phyloP scores from a whole-genome alignment of 2,888 invertebrate species.

The Ischnura elegans region DNA sequence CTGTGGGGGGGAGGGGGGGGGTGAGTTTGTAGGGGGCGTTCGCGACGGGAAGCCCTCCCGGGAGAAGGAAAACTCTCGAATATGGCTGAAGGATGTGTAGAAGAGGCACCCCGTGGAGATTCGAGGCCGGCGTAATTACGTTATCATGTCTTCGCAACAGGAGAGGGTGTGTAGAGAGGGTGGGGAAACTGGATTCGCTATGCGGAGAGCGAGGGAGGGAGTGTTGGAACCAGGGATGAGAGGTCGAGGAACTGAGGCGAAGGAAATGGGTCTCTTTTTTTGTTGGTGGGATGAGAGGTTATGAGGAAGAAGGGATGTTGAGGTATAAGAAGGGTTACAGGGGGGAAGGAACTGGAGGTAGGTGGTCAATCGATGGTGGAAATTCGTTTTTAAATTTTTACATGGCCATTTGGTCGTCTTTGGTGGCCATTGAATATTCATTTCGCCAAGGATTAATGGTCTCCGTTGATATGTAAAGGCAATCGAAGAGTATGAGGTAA shows the following conservation, averaged over 20 bases:
- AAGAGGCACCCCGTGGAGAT: neutral
- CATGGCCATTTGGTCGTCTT: neutral
- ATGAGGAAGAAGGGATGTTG: neutral
- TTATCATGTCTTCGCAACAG: slow-evolving; percentile 22
- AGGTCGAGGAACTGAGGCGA: neutral
- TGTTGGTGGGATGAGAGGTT: neutral
- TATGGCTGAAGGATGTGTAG: neutral
- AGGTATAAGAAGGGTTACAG: neutral
- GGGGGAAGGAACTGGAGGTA: neutral
- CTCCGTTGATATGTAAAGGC: too few species aligned
- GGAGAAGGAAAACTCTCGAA: neutral
- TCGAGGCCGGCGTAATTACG: slow-evolving; percentile 18
- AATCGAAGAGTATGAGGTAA: too few species aligned
- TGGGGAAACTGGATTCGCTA: neutral
- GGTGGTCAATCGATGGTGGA: neutral
- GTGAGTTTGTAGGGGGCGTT: neutral
- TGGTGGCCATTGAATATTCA: slow-evolving; percentile 63
- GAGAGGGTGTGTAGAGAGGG: neutral
- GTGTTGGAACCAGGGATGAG: neutral
- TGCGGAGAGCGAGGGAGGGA: neutral
- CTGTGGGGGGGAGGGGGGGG: neutral
- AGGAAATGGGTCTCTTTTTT: neutral
- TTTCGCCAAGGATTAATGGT: neutral
- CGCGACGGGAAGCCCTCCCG: neutral
- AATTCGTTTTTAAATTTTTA: neutral